Evolutionary conservation across 2,888 invertebrate genomes (phyloP), one percentile per base, ranked within the genome.

Genomic region (Trisateles emortualis): DNA sequence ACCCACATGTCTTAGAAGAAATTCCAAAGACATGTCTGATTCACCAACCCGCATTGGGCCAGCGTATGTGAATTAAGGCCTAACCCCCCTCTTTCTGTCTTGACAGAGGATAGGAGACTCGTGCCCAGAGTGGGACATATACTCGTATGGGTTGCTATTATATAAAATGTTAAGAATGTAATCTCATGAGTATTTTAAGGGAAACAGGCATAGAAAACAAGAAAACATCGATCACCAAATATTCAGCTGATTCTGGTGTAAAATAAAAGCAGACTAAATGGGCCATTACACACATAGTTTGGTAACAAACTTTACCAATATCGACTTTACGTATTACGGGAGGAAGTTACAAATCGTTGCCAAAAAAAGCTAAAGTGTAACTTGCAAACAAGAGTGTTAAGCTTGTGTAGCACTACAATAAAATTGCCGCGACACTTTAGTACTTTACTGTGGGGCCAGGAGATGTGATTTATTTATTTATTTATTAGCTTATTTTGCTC

Each of bases 321-420:
- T 84, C 81, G 83, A 74, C 74, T 76, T 74, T 73, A 74, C 76
- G 74, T 84, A 82, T 83, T 71, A 65, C 52, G 35, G 71, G 74
- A 67, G 64, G 59, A 66, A 78, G 78, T 79, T 83, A 83, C 88
- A 88, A 89, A 88, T 87, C 83, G 83, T 52, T 52, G 68, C 61
- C 78, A 70, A 81, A 81, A 86, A 85, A 86, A 79, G 72, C 71
- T 67, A 76, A 73, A 64, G 69, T 60, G 72, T 76, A 82, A 86
- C 79, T 81, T 81, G 79, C 84, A 83, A 86, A 87, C 88, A 83
- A 76, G 73, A 80, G 82, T 80, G 89, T 81, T 88, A 86, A 87
- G 85, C 80, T 68, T 50, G 79, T 74, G 74, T 69, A 60, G 76
- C 67, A 72, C 71, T 75, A 83, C 87, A 86, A 87, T 89, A 87